phyloP scores from a whole-genome alignment of 2,797 vertebrate genomes.

The Lepilemur septentrionalis region DNA sequence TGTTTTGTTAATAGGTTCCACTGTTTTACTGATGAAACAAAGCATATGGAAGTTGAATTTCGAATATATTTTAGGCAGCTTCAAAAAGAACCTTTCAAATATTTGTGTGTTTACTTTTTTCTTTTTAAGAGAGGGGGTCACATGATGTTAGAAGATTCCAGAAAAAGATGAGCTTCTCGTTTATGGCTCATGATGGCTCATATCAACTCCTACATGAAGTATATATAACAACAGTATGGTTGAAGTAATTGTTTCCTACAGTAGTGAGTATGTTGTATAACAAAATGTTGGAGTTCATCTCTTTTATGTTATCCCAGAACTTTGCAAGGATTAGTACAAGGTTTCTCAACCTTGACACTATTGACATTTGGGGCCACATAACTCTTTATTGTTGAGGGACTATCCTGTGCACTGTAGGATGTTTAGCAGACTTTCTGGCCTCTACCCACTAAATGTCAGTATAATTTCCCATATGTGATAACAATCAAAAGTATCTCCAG shows the following conservation, averaged over 20 bases:
- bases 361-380: background rate
- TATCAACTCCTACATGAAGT: background rate
- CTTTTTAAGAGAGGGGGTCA: background rate
- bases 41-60: slow-evolving; percentile 1
- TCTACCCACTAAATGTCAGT: background rate
- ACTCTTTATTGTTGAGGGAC: background rate
- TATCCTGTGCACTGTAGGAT: background rate
- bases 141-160: background rate
- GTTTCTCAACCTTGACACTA: background rate
- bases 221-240: background rate
- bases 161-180: background rate
- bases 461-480: background rate
- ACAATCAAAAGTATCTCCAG: background rate
- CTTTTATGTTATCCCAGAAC: slow-evolving; percentile 19
- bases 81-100: background rate
- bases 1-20: slow-evolving; percentile 5
- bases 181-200: background rate
- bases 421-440: background rate
- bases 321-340: background rate
- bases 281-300: background rate
- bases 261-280: background rate
- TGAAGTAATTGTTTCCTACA: slow-evolving; percentile 26
- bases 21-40: slow-evolving; percentile 36
- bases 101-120: background rate
- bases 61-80: slow-evolving; percentile 9